Evolutionary conservation across 2,888 invertebrate species (phyloP).

Genomic region (Volucella inflata): DNA sequence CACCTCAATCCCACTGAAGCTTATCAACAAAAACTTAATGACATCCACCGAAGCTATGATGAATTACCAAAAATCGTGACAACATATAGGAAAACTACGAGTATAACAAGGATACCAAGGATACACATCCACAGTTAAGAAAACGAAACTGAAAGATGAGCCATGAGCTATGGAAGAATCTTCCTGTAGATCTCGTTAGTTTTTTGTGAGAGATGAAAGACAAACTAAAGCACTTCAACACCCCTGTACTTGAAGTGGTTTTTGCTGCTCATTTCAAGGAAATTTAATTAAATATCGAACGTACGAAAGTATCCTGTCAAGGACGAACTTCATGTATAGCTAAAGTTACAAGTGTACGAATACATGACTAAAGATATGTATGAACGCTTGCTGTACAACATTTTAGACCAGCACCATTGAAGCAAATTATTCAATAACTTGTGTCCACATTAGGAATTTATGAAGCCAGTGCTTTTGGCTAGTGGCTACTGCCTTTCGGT

Average conservation of each 20-base stretch:
- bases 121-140: neutral
- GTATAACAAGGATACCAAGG: conserved; percentile 11
- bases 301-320: conserved; percentile 27
- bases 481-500: neutral
- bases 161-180: conserved; percentile 34
- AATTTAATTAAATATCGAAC: conserved; percentile 72
- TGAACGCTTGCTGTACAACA: conserved; percentile 43
- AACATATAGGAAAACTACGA: conserved; percentile 29
- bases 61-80: conserved; percentile 48
- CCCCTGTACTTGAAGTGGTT: neutral
- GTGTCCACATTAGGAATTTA: conserved; percentile 69
- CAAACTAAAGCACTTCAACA: neutral
- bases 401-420: conserved; percentile 23
- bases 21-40: conserved; percentile 19
- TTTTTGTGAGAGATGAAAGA: neutral
- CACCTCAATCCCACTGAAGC: conserved; percentile 15
- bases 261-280: conserved; percentile 32
- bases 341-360: neutral
- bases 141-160: conserved; percentile 38
- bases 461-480: conserved; percentile 48
- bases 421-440: conserved; percentile 72
- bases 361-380: conserved; percentile 47
- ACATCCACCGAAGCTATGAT: conserved; percentile 45
- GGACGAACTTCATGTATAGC: conserved; percentile 33
- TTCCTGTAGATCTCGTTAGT: conserved; percentile 6